Evolutionary conservation across 2,888 invertebrate genomes (phyloP), one percentile per base, ranked within the genome.

Genomic region (Ormyrus labotus): DNA sequence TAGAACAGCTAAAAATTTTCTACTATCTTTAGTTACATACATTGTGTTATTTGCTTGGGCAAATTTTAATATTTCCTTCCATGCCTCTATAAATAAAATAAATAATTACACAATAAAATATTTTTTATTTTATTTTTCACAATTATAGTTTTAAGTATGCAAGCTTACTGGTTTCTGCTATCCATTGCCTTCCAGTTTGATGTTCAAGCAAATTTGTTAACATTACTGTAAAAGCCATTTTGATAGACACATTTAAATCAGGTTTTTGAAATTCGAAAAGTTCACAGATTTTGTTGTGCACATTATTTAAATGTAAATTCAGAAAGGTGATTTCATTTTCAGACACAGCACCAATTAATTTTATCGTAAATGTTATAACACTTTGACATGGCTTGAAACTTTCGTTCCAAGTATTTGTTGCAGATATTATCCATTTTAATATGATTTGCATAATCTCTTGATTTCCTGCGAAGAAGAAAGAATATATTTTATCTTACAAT

Each of bases 1-100:
- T 47, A 91, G 81, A 6, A 83, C 81, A 71, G 88, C 92, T 19
- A 95, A 91, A 85, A 96, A 94, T 79, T 93, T 92, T 75, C 94
- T 93, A 7, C 94, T 93, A 87, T 95, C 94, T 58, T 94, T 92
- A 0, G 94, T 92, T 9, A 96, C 93, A 86, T 96, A 96, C 60
- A 96, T 91, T 0, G 96, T 96, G 81, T 94, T 93, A 88, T 93
- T 94, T 75, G 93, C 91, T 84, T 94, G 93, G 81, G 93, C 94
- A 70, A 94, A 92, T 78, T 92, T 92, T 5, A 95, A 89, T 50
- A 95, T 92, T 84, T 94, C 92, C 80, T 92, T 92, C 96, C 96
- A 96, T 11, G 92, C 89, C 13, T 92, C 93, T 80, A 91, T 92
- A 78, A 93, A 80, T 73, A 78, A 34, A 58, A 45, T 45, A 70